Conservation (phyloP, 2,888 invertebrate species). For the Yponomeuta cagnagella region DNA sequence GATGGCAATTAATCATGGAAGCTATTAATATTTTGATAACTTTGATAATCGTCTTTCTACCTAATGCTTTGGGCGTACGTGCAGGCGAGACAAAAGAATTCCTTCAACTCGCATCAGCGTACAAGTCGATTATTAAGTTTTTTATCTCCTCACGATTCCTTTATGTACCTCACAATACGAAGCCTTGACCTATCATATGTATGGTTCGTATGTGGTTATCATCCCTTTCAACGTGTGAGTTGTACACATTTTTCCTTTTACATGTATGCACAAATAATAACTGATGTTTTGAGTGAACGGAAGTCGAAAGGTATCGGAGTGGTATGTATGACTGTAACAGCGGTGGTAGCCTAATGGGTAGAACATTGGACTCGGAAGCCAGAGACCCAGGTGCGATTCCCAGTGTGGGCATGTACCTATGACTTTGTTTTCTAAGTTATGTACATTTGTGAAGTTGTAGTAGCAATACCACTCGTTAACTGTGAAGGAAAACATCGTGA, state of each 20-base stretch:
- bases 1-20: background rate
- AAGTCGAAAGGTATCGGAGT: background rate
- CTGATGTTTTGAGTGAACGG: no score
- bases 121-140: constrained; percentile 24
- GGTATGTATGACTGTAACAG: background rate
- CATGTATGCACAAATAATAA: no score
- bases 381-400: no score
- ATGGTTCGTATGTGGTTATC: background rate
- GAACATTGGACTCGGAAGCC: no score
- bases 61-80: background rate
- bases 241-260: no score
- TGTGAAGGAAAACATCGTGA: no score
- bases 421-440: no score
- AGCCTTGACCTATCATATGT: constrained; percentile 48
- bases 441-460: no score
- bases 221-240: background rate
- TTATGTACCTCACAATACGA: constrained; percentile 28
- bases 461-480: no score
- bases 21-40: background rate
- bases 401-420: no score
- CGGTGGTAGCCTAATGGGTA: no score
- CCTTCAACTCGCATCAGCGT: constrained; percentile 27
- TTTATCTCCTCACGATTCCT: constrained; percentile 37
- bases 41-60: background rate
- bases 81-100: constrained; percentile 30